phyloP scores from a whole-genome alignment of 2,797 vertebrate species.

The Masticophis lateralis region DNA sequence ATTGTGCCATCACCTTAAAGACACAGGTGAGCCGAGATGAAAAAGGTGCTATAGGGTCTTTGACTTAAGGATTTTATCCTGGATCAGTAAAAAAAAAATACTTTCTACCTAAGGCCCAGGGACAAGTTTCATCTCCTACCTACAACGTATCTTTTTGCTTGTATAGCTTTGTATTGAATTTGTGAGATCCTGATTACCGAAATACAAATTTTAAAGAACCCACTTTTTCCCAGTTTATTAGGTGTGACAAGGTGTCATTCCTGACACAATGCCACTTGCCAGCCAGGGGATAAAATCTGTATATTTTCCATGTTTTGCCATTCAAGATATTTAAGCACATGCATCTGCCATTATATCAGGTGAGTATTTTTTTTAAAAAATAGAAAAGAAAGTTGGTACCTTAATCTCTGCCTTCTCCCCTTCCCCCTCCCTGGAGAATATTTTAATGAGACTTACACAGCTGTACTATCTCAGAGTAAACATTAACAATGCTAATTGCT shows the following conservation, averaged over 20 bases:
- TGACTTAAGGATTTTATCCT: neutral
- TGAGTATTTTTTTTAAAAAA: constrained; percentile 21
- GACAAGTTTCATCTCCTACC: neutral
- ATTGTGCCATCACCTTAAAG: neutral
- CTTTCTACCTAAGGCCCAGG: neutral
- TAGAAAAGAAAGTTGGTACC: constrained; percentile 59
- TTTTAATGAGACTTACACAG: constrained; percentile 75
- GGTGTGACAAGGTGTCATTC: neutral
- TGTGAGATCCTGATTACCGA: neutral
- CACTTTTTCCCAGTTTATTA: neutral
- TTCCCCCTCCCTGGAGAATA: constrained; percentile 39
- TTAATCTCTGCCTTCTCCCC: constrained; percentile 63
- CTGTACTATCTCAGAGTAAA: constrained; percentile 69
- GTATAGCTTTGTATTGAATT: neutral
- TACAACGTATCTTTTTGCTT: neutral
- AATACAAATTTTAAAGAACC: neutral
- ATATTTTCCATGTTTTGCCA: neutral
- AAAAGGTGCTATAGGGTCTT: neutral
- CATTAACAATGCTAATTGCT: constrained; percentile 76
- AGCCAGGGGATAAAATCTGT: neutral
- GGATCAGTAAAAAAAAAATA: neutral
- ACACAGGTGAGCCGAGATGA: neutral
- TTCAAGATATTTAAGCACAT: constrained; percentile 43
- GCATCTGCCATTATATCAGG: constrained; percentile 43
- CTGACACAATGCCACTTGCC: neutral